Evolutionary conservation across 2,888 invertebrate species (phyloP), one percentile per base, ranked within the genome.

Genomic region (Subacronicta megacephala): DNA sequence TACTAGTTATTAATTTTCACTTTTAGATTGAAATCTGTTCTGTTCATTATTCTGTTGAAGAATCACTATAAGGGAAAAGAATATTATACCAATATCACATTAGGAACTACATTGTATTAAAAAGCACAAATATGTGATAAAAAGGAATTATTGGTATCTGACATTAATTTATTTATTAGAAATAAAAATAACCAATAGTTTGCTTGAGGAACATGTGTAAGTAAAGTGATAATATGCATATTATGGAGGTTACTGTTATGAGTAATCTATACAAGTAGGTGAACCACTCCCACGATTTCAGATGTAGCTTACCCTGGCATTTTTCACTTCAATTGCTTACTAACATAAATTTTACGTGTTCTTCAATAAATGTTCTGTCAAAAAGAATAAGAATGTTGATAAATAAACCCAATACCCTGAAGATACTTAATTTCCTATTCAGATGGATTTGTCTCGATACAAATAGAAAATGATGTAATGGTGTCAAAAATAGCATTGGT

Each of bases 291-390:
- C 89, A 87, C 82, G 70, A 72, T 63, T 72, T 67, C 88, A 88
- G 82, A 82, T 89, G 87, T 81, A 81, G 80, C 93, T 94, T 94
- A 94, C 93, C 93, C 92, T 81, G 93, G 93, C 93, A 94, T 93
- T 88, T 90, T 91, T 77, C 81, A 78, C 81, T 73, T 77, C 73
- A 73, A 82, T 68, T 66, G 75, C 69, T 71, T 66, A 72, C 46
- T 62, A 80, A 67, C 46, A 67, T 69, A 71, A 64, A 46, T 4
- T 18, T 26, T 62, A 78, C 63, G 63, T 64, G 71, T 61, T 79
- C 81, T 67, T 72, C 78, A 76, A 57, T 70, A 65, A 64, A 65
- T 52, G 37, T 72, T 87, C 90, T 90, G 91, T 78, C 78, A 81
- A 86, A 87, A 86, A 87, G 75, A 86, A 89, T 77, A 85, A 78